Conservation (phyloP, 2,888 invertebrate species). For the Pherbina coryleti region DNA sequence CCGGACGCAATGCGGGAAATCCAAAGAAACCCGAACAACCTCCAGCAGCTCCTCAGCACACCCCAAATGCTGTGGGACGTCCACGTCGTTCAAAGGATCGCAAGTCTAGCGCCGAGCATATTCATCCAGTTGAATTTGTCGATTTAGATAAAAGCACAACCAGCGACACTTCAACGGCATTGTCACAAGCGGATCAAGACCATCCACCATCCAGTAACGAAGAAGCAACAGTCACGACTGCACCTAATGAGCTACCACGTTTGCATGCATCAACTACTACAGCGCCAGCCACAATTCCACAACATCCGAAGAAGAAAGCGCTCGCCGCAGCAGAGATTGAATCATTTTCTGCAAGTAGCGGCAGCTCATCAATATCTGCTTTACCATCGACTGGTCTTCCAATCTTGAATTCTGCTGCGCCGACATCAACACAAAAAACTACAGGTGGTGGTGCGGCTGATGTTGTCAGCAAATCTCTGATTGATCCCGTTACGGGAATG, state of each 20-base stretch:
- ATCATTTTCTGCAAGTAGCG: slow-evolving; percentile 49
- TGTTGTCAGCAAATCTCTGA: slow-evolving; percentile 72
- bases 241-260: slow-evolving; percentile 29
- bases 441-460: slow-evolving; percentile 72
- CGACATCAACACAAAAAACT: slow-evolving; percentile 58
- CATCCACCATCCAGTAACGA: slow-evolving; percentile 32
- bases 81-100: slow-evolving; percentile 75
- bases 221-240: slow-evolving; percentile 17
- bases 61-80: slow-evolving; percentile 68
- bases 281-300: slow-evolving; percentile 50
- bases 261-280: slow-evolving; percentile 4
- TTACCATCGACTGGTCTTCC: slow-evolving; percentile 52
- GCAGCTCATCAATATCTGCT: slow-evolving; percentile 48
- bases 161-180: slow-evolving; percentile 14
- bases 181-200: slow-evolving; percentile 29
- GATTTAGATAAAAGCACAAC: neutral
- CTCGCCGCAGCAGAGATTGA: slow-evolving; percentile 65
- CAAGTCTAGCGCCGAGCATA: slow-evolving; percentile 76
- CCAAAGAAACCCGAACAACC: slow-evolving; percentile 54
- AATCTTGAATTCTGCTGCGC: slow-evolving; percentile 60
- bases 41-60: slow-evolving; percentile 33
- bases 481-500: slow-evolving; percentile 82
- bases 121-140: slow-evolving; percentile 50
- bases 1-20: slow-evolving; percentile 68
- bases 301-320: slow-evolving; percentile 65